Evolutionary conservation across 2,888 invertebrate species (phyloP).

Genomic region (Euzophera pinguis): DNA sequence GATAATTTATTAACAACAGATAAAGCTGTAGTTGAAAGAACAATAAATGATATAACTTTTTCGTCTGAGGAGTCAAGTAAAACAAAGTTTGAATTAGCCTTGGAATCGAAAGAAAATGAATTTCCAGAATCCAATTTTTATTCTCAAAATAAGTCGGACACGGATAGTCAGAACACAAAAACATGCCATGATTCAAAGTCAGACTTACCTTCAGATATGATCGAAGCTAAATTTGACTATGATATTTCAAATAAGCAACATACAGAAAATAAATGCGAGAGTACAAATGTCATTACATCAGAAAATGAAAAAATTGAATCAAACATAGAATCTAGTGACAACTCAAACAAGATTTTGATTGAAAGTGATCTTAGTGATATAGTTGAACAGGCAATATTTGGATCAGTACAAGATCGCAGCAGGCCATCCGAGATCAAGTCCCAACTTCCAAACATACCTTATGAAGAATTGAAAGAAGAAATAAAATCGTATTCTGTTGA

Average conservation of each 20-base stretch:
- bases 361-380: constrained; percentile 39
- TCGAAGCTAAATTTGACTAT: too few relatives aligned
- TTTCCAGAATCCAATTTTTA: neutral
- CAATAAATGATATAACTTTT: neutral
- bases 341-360: neutral
- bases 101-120: neutral
- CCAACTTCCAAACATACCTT: constrained; percentile 40
- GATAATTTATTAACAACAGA: constrained; percentile 1
- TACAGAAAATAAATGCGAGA: too few relatives aligned
- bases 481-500: constrained; percentile 56
- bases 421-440: constrained; percentile 31
- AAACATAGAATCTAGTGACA: neutral
- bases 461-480: constrained; percentile 54
- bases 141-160: neutral
- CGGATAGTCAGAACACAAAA: neutral
- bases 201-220: too few relatives aligned
- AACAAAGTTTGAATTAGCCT: neutral
- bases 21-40: constrained; percentile 16
- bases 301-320: neutral
- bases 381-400: constrained; percentile 80
- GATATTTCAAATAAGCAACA: too few relatives aligned
- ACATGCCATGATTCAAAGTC: too few relatives aligned
- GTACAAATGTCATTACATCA: neutral
- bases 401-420: constrained; percentile 80
- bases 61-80: neutral